phyloP scores from a whole-genome alignment of 2,888 invertebrate genomes.

The Anarsia innoxiella region DNA sequence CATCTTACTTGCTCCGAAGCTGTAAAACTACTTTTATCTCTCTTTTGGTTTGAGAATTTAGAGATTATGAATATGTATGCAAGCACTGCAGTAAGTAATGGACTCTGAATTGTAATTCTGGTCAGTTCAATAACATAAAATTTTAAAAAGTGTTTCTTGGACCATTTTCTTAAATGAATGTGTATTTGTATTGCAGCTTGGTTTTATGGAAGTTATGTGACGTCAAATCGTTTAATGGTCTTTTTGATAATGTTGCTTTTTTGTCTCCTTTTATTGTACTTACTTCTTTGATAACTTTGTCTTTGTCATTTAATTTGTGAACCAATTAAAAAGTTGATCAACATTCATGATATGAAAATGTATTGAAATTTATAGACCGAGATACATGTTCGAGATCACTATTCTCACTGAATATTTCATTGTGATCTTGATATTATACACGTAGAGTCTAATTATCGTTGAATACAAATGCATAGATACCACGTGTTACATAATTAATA shows the following conservation, averaged over 20 bases:
- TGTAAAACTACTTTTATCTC: slow-evolving; percentile 70
- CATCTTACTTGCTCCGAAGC: slow-evolving; percentile 70
- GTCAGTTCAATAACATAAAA: slow-evolving; percentile 57
- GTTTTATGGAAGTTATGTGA: too few species aligned
- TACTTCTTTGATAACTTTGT: too few species aligned
- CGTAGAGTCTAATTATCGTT: background rate
- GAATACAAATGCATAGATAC: background rate
- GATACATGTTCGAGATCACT: slow-evolving; percentile 35
- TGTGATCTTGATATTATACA: slow-evolving; percentile 35
- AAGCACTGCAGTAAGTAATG: slow-evolving; percentile 61
- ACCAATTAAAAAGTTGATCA: too few species aligned
- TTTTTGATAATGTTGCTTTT: too few species aligned
- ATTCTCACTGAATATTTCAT: slow-evolving; percentile 67
- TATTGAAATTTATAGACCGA: slow-evolving; percentile 53
- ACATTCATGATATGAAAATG: slow-evolving; percentile 21
- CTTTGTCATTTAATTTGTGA: too few species aligned
- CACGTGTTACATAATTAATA: background rate
- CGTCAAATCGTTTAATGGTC: too few species aligned
- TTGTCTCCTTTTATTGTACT: too few species aligned
- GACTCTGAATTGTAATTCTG: slow-evolving; percentile 48
- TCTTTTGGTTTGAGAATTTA: slow-evolving; percentile 59
- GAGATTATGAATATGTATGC: slow-evolving; percentile 70
- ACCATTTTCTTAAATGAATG: too few species aligned
- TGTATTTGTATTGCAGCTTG: too few species aligned
- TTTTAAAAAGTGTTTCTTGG: slow-evolving; percentile 29